Conservation (phyloP, 2,113 vertebrate species). For the Cynocephalus volans region DNA sequence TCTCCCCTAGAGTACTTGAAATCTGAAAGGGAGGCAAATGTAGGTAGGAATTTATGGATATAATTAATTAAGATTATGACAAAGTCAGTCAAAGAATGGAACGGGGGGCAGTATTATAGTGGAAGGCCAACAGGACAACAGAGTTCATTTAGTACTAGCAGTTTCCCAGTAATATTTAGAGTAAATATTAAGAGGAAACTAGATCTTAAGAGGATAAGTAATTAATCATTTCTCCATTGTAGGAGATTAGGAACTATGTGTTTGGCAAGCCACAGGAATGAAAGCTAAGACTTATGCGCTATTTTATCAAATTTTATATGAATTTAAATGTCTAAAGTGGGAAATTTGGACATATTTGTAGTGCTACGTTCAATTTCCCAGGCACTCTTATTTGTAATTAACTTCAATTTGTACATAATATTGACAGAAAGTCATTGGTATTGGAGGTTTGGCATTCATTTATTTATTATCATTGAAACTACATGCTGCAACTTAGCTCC, state of each 20-base stretch:
- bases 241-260: neutral
- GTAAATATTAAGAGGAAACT: slow-evolving; percentile 19
- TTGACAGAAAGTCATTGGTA: slow-evolving; percentile 26
- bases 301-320: slow-evolving; percentile 23
- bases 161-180: neutral
- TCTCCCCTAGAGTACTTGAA: neutral
- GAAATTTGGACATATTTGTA: neutral
- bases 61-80: neutral
- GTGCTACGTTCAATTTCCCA: slow-evolving; percentile 32
- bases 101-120: neutral
- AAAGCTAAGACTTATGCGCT: neutral
- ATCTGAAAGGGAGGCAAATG: neutral
- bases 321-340: neutral
- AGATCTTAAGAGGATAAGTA: neutral
- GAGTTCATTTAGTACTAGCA: neutral
- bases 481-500: neutral
- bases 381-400: slow-evolving; percentile 47
- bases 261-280: neutral
- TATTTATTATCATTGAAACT: slow-evolving; percentile 6
- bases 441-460: neutral
- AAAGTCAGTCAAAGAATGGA: neutral
- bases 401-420: neutral
- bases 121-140: neutral
- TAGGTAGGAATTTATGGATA: neutral
- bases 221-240: neutral